These are phyloP conservation scores for Neogobius melanostomus DNA, from an alignment of 2,113 vertebrate genomes.

Conservation along the genomic window DNA sequence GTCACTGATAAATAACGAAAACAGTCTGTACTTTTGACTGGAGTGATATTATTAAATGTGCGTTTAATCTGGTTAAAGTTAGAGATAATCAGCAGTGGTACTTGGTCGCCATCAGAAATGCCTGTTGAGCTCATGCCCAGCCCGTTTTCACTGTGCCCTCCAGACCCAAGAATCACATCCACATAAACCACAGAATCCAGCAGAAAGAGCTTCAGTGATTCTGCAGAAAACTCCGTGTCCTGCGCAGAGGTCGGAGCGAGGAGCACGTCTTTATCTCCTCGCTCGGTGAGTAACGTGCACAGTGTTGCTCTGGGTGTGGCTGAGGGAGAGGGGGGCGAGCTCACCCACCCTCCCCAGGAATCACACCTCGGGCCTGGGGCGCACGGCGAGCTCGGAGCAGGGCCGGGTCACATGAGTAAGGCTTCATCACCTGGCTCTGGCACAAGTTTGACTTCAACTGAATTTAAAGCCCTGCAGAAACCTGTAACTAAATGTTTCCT, in stretches of 20 bases:
- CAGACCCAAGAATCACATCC: conserved; percentile 22
- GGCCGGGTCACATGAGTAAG: conserved; percentile 77
- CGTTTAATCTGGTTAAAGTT: too few species aligned
- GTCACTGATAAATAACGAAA: too few species aligned
- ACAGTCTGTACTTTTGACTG: too few species aligned
- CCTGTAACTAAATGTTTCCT: too few species aligned
- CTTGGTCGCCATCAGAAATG: conserved; percentile 75
- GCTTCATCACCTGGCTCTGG: conserved; percentile 76
- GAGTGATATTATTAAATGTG: not conserved
- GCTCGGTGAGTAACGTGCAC: conserved; percentile 32
- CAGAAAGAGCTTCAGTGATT: not conserved
- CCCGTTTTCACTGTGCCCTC: conserved; percentile 35
- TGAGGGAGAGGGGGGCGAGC: conserved; percentile 69
- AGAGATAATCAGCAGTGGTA: too few species aligned
- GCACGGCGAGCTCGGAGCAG: conserved; percentile 17
- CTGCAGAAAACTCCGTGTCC: conserved; percentile 52
- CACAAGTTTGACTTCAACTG: not conserved
- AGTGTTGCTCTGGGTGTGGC: conserved; percentile 67
- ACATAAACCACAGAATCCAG: conserved; percentile 25
- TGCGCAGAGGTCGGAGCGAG: conserved; percentile 53
- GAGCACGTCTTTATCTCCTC: conserved; percentile 32
- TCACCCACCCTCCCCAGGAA: conserved; percentile 70
- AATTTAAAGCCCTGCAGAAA: too few species aligned
- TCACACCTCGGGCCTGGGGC: conserved; percentile 68
- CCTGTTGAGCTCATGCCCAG: conserved; percentile 66